Percentiles rank a stretch among this genome's conserved stretches.
Conservation (phyloP, 2,888 invertebrate species). For the Epiblema foenella region DNA sequence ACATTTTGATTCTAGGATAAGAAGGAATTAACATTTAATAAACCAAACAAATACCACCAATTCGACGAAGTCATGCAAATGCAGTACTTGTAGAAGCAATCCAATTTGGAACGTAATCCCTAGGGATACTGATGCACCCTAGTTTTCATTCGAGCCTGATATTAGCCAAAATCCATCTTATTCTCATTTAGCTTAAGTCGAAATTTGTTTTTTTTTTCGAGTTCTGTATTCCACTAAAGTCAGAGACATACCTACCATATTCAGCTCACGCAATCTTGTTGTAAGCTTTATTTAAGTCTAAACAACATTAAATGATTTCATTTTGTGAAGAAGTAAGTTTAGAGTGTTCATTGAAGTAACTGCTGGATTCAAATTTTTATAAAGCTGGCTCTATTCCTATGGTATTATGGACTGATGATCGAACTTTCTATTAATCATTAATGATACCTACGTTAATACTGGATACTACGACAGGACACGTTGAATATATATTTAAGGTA, state of each 20-base stretch:
- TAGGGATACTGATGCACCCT: constrained; percentile 67
- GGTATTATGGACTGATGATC: too few relatives aligned
- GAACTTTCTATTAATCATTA: too few relatives aligned
- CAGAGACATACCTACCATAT: background rate
- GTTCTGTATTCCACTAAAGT: background rate
- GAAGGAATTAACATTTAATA: constrained; percentile 36
- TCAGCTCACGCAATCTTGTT: constrained; percentile 32
- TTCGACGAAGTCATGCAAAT: constrained; percentile 73
- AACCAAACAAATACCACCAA: constrained; percentile 25
- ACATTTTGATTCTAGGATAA: constrained; percentile 13
- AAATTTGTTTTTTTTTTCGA: background rate
- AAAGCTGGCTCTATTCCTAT: too few relatives aligned
- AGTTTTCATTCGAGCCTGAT: constrained; percentile 72
- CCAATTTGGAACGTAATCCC: constrained; percentile 77
- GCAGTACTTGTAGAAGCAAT: constrained; percentile 74
- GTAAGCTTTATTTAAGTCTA: constrained; percentile 18
- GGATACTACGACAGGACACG: too few relatives aligned
- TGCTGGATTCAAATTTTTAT: background rate
- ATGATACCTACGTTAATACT: too few relatives aligned
- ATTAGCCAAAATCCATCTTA: constrained; percentile 36
- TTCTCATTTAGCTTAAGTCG: constrained; percentile 4
- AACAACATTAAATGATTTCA: constrained; percentile 20
- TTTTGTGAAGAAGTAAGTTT: too few relatives aligned
- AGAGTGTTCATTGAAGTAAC: background rate
- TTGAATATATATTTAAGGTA: too few relatives aligned